phyloP scores from a whole-genome alignment of 2,797 vertebrate species.

The Chrysocyon brachyurus region DNA sequence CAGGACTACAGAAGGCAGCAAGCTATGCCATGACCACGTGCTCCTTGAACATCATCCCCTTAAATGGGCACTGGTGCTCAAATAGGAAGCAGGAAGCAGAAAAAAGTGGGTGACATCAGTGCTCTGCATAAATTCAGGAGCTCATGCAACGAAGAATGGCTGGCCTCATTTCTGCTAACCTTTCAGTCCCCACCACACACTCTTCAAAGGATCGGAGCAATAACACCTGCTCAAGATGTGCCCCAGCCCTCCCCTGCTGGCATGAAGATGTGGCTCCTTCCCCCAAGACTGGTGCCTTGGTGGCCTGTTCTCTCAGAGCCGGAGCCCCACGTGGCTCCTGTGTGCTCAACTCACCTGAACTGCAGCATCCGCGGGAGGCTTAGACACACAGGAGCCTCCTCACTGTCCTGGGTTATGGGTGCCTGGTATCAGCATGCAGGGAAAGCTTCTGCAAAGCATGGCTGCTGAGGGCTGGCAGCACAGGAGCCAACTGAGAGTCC shows the following conservation, averaged over 20 bases:
- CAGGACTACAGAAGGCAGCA: not conserved
- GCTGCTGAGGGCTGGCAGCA: not conserved
- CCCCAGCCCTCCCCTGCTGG: not conserved
- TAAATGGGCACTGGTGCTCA: not conserved
- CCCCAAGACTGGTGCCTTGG: not conserved
- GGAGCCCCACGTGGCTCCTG: not conserved
- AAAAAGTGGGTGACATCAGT: not conserved
- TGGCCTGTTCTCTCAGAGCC: not conserved
- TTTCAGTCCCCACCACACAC: not conserved
- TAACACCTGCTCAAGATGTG: not conserved
- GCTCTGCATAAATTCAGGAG: not conserved
- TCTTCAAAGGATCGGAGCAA: not conserved
- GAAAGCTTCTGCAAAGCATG: not conserved
- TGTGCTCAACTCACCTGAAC: not conserved
- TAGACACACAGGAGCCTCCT: not conserved
- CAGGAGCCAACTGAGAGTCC: not conserved
- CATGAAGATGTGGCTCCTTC: not conserved
- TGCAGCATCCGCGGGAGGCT: not conserved
- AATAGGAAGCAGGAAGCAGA: not conserved
- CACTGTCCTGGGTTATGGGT: not conserved
- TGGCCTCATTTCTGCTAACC: not conserved
- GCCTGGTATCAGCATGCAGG: not conserved
- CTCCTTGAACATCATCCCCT: not conserved
- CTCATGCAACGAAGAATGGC: rapidly evolving
- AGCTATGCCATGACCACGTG: not conserved